Evolutionary conservation across 2,113 vertebrate species (phyloP).

Genomic region (Phycodurus eques): DNA sequence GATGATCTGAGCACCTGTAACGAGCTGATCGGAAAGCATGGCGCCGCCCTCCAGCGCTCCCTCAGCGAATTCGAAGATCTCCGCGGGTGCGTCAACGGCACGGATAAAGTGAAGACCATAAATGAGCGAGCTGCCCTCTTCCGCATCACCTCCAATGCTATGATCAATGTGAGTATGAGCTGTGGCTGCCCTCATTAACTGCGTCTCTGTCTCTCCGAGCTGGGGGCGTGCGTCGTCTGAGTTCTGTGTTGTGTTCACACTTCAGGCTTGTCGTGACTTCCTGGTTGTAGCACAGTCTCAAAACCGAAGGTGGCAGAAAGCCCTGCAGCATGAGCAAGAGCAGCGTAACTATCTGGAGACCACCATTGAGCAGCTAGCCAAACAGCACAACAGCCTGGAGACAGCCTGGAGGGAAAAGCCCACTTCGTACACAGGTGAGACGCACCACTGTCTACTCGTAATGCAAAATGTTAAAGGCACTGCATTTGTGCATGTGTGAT

Average conservation of each 20-base stretch:
- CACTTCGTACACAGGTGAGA: conserved; percentile 59
- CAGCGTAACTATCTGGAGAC: conserved; percentile 90
- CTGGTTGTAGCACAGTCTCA: conserved; percentile 87
- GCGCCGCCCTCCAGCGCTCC: conserved; percentile 90
- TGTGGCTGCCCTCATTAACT: neutral
- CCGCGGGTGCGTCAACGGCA: conserved; percentile 74
- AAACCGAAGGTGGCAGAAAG: conserved; percentile 89
- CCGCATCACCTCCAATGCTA: conserved; percentile 97
- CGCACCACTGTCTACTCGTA: neutral
- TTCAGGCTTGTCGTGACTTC: conserved; percentile 91
- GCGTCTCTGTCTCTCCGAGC: neutral
- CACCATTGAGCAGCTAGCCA: conserved; percentile 93
- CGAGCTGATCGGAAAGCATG: conserved; percentile 93
- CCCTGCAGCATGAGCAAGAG: conserved; percentile 89
- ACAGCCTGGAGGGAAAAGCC: conserved; percentile 86
- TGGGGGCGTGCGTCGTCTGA: neutral
- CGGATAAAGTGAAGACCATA: conserved; percentile 85
- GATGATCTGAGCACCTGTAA: conserved; percentile 92
- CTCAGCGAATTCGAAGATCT: conserved; percentile 89
- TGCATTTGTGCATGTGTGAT: no score
- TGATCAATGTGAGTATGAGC: conserved; percentile 81
- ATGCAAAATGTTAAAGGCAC: neutral
- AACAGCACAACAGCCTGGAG: conserved; percentile 95
- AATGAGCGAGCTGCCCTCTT: conserved; percentile 92
- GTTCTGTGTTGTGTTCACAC: conserved; percentile 26